Base-by-base conservation (phyloP, 2,888 invertebrate genomes). In the Gerris lacustris region DNA sequence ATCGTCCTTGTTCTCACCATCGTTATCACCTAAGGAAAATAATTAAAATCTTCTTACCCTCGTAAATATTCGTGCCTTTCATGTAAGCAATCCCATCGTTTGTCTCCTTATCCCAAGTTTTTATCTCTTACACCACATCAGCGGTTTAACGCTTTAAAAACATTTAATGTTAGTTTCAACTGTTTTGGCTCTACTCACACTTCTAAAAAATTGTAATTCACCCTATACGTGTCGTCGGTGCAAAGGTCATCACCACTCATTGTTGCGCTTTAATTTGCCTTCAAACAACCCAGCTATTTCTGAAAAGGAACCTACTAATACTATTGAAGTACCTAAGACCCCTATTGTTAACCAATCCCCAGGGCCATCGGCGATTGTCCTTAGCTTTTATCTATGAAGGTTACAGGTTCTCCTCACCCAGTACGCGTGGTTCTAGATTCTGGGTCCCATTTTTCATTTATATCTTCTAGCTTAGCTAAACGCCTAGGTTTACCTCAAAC, bases 371-470 rank as follows among this genome's bases (percentile, higher is more conserved):
- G 6, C 47, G 7, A 17, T 17, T 44, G 11, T 17, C n/a, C 17
- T 45, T 69, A 44, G 71, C 69, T 11, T 63, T 66, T 18, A 71
- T 71, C 6, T 11, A 44, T 15, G 66, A n/a, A n/a, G n/a, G n/a
- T n/a, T n/a, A n/a, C n/a, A n/a, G n/a, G n/a, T n/a, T n/a, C n/a
- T n/a, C n/a, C n/a, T n/a, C n/a, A n/a, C n/a, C n/a, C n/a, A n/a
- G n/a, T n/a, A n/a, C n/a, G n/a, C n/a, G n/a, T n/a, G 45, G 71
- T 72, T 7, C 47, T 72, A 11, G 72, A 72, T 18, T 43, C 63
- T 44, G 70, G 63, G 11, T 68, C 68, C 31, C 72, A 72, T 6
- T 62, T 45, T 43, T 69, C 72, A 5, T 72, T 69, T n/a, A n/a
- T n/a, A n/a, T n/a, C n/a, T n/a, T n/a, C n/a, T n/a, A n/a, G n/a